phyloP scores from a whole-genome alignment of 2,888 invertebrate genomes.

The Petrolisthes manimaculis region DNA sequence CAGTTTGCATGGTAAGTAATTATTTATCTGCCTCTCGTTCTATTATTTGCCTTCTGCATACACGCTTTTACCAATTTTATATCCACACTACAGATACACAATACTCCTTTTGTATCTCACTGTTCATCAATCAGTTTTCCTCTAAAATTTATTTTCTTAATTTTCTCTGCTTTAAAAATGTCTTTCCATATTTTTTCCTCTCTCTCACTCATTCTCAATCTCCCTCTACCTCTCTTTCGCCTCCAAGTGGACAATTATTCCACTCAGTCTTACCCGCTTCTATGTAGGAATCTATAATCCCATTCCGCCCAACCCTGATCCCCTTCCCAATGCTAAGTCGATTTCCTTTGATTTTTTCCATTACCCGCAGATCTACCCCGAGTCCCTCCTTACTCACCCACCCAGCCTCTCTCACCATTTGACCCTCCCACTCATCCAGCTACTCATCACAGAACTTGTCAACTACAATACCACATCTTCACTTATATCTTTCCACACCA shows the following conservation, averaged over 20 bases:
- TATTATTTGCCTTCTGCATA: background rate
- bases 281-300: background rate
- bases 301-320: background rate
- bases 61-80: background rate
- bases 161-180: background rate
- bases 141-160: background rate
- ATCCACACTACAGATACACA: background rate
- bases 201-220: background rate
- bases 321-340: background rate
- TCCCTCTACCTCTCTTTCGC: background rate
- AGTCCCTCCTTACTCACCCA: background rate
- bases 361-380: too few relatives aligned
- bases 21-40: background rate
- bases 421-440: background rate
- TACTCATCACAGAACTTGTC: background rate
- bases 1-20: background rate
- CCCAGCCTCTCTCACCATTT: constrained; percentile 3
- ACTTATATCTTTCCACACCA: too few relatives aligned
- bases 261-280: too few relatives aligned
- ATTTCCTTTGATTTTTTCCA: too few relatives aligned
- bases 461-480: too few relatives aligned
- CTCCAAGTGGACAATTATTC: too few relatives aligned
- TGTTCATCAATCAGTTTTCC: background rate
- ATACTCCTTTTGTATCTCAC: background rate
- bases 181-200: background rate